Percentiles rank a stretch among this genome's conserved stretches.
Evolutionary conservation across 2,113 vertebrate species (phyloP).

Genomic region (Pygoscelis antarcticus): DNA sequence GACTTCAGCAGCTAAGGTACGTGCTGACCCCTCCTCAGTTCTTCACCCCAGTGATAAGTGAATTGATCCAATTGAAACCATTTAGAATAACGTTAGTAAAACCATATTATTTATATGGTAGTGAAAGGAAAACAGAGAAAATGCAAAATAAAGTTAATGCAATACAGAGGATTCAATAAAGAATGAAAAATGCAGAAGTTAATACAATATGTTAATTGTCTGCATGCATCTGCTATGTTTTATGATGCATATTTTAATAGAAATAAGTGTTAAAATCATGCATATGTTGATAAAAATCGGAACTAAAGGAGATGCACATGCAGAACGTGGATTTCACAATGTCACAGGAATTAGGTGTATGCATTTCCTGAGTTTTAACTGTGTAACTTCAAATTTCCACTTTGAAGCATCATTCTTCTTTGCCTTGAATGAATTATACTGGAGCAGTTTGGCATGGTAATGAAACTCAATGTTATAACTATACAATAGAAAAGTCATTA

Average conservation of each 20-base stretch:
- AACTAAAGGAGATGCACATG: neutral
- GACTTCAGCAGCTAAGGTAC: slow-evolving; percentile 38
- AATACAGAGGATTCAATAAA: slow-evolving; percentile 33
- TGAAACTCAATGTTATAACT: neutral
- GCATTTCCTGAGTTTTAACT: neutral
- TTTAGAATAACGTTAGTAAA: slow-evolving; percentile 4
- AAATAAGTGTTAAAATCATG: neutral
- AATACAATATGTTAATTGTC: slow-evolving; percentile 52
- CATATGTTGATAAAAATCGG: neutral
- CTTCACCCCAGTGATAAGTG: slow-evolving; percentile 4
- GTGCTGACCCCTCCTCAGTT: slow-evolving; percentile 31
- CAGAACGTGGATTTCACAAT: neutral
- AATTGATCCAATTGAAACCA: slow-evolving; percentile 1
- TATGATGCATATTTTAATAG: slow-evolving; percentile 37
- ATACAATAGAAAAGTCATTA: neutral
- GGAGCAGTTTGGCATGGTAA: neutral
- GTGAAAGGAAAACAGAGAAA: slow-evolving; percentile 44
- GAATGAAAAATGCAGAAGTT: slow-evolving; percentile 19
- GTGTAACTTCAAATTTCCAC: neutral
- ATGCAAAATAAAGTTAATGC: slow-evolving; percentile 36
- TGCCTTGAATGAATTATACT: neutral
- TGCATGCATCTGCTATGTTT: slow-evolving; percentile 26
- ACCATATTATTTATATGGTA: neutral
- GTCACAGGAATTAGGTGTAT: neutral
- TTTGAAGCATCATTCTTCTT: slow-evolving; percentile 5